Base-by-base conservation (phyloP, 2,797 vertebrate genomes). In the Protosalanx chinensis region DNA sequence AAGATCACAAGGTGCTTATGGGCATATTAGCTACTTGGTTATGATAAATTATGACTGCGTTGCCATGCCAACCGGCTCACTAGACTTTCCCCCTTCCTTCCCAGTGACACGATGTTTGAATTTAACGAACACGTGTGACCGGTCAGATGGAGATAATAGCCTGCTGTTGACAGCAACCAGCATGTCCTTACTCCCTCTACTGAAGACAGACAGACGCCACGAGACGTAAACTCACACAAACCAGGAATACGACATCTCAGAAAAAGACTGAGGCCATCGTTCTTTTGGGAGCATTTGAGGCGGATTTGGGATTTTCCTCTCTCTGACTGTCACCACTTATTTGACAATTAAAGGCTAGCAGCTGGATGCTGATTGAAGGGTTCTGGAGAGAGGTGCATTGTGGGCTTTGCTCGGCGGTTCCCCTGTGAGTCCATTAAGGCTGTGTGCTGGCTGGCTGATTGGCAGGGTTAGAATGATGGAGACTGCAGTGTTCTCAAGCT, bases 1-100 rank as follows among this genome's bases (percentile, higher is more conserved):
- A 84, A 84, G 88, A 80, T 89, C 87, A 82, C 77, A 76, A 20
- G 79, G 84, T 72, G 84, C 90, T 90, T 86, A 87, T 88, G 85
- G 89, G 87, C 88, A 89, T 91, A 90, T 90, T 91, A 91, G 83
- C 86, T 77, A 89, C 87, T 88, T 85, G 86, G 85, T 90, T 90
- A 89, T 90, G 86, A 92, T 89, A 84, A 88, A 91, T 90, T 88
- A 88, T 84, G 79, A 85, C 81, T 82, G 73, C 20, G 90, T 91
- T 91, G 84, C 90, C 80, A 90, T 89, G 86, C 81, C 18, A 13
- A 92, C 88, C 68, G 20, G 61, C 73, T 59, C 68, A 76, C 59
- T 80, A 64, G 18, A 33, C 33, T 46, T 30, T 35, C 37, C 46
- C 46, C 32, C 41, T 10, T 4, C 20, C 5, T 33, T 53, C 64